Base-by-base conservation (phyloP, 2,888 invertebrate genomes). In the Iselma pallidipennis region DNA sequence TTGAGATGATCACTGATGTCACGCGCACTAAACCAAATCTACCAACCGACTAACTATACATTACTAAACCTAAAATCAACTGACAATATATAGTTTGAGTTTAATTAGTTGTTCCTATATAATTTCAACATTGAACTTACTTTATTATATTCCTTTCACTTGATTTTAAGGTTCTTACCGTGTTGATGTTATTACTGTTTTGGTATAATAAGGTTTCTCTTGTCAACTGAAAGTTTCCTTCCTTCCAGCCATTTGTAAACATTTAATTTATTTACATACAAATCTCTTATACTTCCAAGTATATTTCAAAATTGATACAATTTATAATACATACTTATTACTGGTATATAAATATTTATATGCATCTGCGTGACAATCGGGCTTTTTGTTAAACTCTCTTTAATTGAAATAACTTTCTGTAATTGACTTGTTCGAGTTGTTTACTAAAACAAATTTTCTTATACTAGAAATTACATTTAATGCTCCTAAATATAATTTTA, bases 111-210 rank as follows among this genome's bases (percentile, higher is more conserved):
- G 57, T 57, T 61, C 57, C 61, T 54, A 57, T 45, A 61, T 54
- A 56, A 57, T 59, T 63, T 55, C 57, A 60, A 60, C 63, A 64
- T 64, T 64, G 63, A 64, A 57, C 60, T 64, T 45, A 45, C 45
- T 45, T 45, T 45, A 45, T 21, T 60, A 55, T n/a, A n/a, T 57
- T 57, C 63, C 63, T 64, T 64, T 64, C 63, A 64, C 63, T 64
- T 31, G 50, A 26, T 59, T 21, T 45, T 21, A 55, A 60, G 57
- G 60, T 57, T 64, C 21, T 21, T 60, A 55, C 63, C 63, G 60
- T 57, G 63, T 63, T 56, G n/a, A n/a, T n/a, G n/a, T n/a, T n/a
- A n/a, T n/a, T n/a, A n/a, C n/a, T n/a, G n/a, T 49, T 16, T 14
- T 14, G 10, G 12, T 3, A 5, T 53, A n/a, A 28, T 10, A 31